Percentiles rank a stretch among this genome's conserved stretches.
Evolutionary conservation across 2,888 invertebrate genomes (phyloP).

Genomic region (Lathronympha strigana): DNA sequence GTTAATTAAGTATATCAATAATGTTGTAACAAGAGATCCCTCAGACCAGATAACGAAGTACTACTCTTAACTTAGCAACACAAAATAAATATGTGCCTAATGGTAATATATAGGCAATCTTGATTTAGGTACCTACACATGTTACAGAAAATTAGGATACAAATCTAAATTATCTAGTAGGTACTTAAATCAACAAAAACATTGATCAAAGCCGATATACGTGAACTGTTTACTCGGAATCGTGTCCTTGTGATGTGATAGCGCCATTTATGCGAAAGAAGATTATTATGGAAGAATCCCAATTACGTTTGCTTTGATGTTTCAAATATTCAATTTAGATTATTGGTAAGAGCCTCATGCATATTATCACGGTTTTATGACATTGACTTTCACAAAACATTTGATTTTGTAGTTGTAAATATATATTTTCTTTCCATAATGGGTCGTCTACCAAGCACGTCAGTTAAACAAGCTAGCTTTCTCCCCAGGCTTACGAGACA

Average conservation of each 20-base stretch:
- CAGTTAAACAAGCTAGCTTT: no score
- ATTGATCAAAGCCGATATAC: conserved; percentile 17
- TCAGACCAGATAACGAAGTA: no score
- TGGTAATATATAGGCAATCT: background rate
- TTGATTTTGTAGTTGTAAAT: background rate
- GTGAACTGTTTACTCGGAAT: conserved; percentile 11
- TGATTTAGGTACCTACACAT: background rate
- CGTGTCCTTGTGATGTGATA: conserved; percentile 10
- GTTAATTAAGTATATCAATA: no score
- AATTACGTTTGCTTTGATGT: conserved; percentile 12
- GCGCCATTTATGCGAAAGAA: background rate
- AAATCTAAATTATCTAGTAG: background rate
- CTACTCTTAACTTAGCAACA: no score
- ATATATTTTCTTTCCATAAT: background rate
- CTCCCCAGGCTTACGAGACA: no score
- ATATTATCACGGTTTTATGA: background rate
- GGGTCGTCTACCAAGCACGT: no score
- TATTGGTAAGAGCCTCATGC: background rate
- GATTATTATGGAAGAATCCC: background rate
- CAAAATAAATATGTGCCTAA: no score
- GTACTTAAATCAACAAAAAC: background rate
- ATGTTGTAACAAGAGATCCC: no score
- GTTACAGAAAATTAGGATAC: background rate
- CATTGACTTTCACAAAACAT: background rate
- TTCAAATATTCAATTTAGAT: background rate